A percentile compares a stretch with the other conserved stretches of the same genome.
These are phyloP conservation scores for Amblyjoppa fuscipennis DNA, from an alignment of 2,888 invertebrate genomes.

Conservation along the genomic window DNA sequence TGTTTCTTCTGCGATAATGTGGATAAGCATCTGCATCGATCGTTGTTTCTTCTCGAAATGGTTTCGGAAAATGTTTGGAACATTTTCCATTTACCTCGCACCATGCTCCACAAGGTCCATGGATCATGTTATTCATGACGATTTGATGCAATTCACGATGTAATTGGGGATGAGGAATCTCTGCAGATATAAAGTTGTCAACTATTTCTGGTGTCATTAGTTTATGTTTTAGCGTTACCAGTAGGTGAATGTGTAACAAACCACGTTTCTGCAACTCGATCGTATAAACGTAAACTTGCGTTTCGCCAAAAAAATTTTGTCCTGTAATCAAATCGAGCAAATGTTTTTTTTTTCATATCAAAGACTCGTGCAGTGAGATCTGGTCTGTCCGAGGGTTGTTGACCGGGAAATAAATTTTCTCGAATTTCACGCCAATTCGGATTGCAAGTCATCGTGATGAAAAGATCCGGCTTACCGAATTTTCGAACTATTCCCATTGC, in stretches of 20 bases:
- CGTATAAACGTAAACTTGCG: slow-evolving; percentile 62
- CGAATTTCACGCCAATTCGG: slow-evolving; percentile 68
- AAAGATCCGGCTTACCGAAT: slow-evolving; percentile 45
- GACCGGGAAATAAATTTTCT: slow-evolving; percentile 66
- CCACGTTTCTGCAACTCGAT: slow-evolving; percentile 71
- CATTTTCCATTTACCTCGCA: too few species aligned
- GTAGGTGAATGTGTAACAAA: slow-evolving; percentile 69
- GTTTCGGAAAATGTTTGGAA: too few species aligned
- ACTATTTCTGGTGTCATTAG: slow-evolving; percentile 68
- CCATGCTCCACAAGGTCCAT: too few species aligned
- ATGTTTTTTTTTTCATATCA: slow-evolving; percentile 61
- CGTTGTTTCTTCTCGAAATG: too few species aligned
- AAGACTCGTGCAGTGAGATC: slow-evolving; percentile 65
- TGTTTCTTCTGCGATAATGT: too few species aligned
- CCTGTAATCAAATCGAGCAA: slow-evolving; percentile 58
- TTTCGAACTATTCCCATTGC: slow-evolving; percentile 7
- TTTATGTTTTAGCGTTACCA: slow-evolving; percentile 69
- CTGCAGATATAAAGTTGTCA: slow-evolving; percentile 73
- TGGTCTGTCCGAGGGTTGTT: slow-evolving; percentile 67
- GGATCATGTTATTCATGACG: slow-evolving; percentile 79
- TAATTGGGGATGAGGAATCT: slow-evolving; percentile 77
- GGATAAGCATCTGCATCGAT: too few species aligned
- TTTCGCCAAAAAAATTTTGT: slow-evolving; percentile 65
- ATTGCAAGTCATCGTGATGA: slow-evolving; percentile 33
- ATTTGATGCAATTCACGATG: slow-evolving; percentile 75